Conservation (phyloP, 2,113 vertebrate species). For the Paraplagusia blochii region DNA sequence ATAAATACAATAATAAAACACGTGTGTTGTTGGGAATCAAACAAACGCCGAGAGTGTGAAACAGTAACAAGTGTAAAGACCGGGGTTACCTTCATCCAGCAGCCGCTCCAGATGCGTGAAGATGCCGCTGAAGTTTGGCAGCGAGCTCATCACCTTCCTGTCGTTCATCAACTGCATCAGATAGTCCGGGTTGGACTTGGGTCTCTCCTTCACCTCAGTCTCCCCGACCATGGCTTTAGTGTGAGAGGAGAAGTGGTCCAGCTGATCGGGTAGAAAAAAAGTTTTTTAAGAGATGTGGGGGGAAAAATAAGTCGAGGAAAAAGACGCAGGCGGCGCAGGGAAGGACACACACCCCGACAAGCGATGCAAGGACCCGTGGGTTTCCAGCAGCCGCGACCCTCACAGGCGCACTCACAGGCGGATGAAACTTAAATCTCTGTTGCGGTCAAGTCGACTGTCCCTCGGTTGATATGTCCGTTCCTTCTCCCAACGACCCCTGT, state of each 20-base stretch:
- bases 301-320: not conserved
- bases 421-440: conserved; percentile 26
- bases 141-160: conserved; percentile 96
- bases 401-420: conserved; percentile 23
- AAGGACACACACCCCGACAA: conserved; percentile 15
- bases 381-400: conserved; percentile 40
- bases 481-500: conserved; percentile 10
- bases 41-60: not conserved
- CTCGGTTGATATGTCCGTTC: conserved; percentile 20
- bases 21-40: too few species aligned
- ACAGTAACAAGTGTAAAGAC: not conserved
- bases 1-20: too few species aligned
- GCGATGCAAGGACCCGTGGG: conserved; percentile 45
- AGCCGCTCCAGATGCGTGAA: conserved; percentile 97
- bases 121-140: conserved; percentile 98
- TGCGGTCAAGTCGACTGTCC: conserved; percentile 24
- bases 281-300: not conserved
- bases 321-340: not conserved
- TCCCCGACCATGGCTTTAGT: conserved; percentile 88
- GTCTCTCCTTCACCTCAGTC: conserved; percentile 96
- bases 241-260: conserved; percentile 9
- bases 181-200: conserved; percentile 96
- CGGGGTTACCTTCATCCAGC: conserved; percentile 88
- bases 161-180: conserved; percentile 99
- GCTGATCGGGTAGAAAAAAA: conserved; percentile 6